A percentile compares a stretch with the other conserved stretches of the same genome.
Evolutionary conservation across 2,113 vertebrate genomes (phyloP).

Genomic region (Nothocercus nigrocapillus): DNA sequence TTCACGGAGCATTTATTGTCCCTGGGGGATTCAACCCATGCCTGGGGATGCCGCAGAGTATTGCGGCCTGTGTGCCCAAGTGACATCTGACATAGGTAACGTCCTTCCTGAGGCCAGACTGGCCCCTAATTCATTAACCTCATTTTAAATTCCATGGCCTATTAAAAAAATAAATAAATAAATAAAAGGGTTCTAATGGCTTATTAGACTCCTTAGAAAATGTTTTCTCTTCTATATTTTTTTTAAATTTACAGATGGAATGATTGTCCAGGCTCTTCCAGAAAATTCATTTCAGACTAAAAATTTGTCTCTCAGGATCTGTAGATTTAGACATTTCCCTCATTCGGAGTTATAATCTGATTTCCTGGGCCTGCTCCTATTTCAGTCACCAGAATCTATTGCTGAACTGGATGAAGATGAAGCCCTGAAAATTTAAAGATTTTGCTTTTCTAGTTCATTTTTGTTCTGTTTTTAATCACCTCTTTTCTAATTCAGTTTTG

Average conservation of each 20-base stretch:
- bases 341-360: neutral
- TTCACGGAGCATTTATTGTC: neutral
- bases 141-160: neutral
- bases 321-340: neutral
- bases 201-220: neutral
- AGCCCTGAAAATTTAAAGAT: neutral
- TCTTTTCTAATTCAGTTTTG: neutral
- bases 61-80: neutral
- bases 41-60: neutral
- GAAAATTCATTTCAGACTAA: neutral
- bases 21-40: neutral
- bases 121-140: neutral
- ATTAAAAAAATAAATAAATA: neutral
- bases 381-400: neutral
- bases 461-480: neutral
- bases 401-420: neutral
- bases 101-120: neutral
- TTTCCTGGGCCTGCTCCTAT: neutral
- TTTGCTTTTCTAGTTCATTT: neutral
- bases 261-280: neutral
- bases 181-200: neutral
- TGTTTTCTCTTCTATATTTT: neutral
- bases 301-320: accelerated
- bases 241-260: neutral
- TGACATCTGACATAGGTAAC: neutral